Evolutionary conservation across 1,140 invertebrate genomes (phyloP).

Genomic region (Gyrodactylus bullatarudis): DNA sequence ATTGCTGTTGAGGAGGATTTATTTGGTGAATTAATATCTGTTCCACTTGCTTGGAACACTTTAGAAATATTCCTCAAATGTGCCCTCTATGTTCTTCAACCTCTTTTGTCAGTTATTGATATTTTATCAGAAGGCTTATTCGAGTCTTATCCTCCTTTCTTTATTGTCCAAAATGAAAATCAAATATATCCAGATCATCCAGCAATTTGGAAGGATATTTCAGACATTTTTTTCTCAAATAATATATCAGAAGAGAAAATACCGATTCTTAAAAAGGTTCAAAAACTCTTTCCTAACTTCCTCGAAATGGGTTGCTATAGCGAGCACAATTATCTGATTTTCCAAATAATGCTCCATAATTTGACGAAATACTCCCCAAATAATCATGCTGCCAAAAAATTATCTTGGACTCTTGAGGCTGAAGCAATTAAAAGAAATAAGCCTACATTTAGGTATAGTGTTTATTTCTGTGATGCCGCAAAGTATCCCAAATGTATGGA

Average conservation of each 20-base stretch:
- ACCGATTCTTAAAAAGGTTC: not conserved
- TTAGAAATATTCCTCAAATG: not conserved
- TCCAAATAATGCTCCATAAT: not conserved
- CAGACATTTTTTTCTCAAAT: not conserved
- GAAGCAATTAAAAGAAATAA: not conserved
- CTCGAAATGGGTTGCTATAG: not conserved
- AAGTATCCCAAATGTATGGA: not conserved
- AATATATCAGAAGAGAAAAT: not conserved
- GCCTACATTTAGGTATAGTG: not conserved
- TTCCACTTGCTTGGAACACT: not conserved
- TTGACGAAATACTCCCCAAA: not conserved
- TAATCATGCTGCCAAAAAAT: not conserved
- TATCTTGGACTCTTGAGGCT: not conserved
- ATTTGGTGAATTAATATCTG: not conserved
- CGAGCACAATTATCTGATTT: constrained; percentile 3
- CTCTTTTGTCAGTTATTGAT: not conserved
- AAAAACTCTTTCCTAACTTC: not conserved
- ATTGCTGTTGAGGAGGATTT: not conserved
- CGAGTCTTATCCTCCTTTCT: not conserved
- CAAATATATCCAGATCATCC: not conserved
- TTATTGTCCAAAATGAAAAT: not conserved
- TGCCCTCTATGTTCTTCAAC: not conserved
- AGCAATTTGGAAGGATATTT: not conserved
- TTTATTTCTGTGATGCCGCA: not conserved
- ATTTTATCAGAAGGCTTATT: not conserved